Base-by-base conservation (phyloP, 2,113 vertebrate genomes). In the Entelurus aequoreus region DNA sequence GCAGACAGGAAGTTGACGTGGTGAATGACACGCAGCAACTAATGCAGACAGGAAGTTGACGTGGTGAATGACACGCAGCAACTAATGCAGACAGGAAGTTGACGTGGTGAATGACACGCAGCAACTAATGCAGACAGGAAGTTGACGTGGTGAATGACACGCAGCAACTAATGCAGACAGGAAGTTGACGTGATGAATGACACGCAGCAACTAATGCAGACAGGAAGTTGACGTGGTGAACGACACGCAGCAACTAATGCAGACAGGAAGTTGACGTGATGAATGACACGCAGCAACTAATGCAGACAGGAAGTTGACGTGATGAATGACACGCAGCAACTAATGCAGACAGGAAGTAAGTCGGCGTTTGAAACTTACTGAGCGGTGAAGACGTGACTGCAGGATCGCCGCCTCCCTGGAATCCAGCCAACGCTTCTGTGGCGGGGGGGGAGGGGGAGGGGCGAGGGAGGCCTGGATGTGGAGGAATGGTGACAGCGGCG, bases 311-410 rank as follows among this genome's bases (percentile, higher is more conserved):
- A 28, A 28, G 28, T 75, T 75, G 57, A 73, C 72, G 80, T 65
- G 61, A 62, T 64, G 69, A 73, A 51, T 62, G 44, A 36, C 44
- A 44, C 1, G 16, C 40, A 21, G 0, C 28, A 28, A 28, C 28
- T 4, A 28, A 28, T 3, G 2, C 28, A 28, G 28, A 28, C 28
- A 28, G 28, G 28, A 28, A 28, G 28, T 19, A 19, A 19, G 12
- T 35, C 63, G 36, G 59, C 21, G 62, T 52, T 66, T 50, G 54
- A 76, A 73, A 85, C 62, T 86, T 89, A 90, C 90, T 88, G 87
- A 89, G 87, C 74, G 87, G 89, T 82, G 89, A 90, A 85, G 88
- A 90, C 81, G 86, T 85, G 78, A 78, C 81, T 83, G 81, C 84
- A 88, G 88, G 81, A 80, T 88, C 81, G 15, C 58, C 72, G 77